Base-by-base conservation (phyloP, 2,113 vertebrate genomes). In the Brachyhypopomus occidentalis region DNA sequence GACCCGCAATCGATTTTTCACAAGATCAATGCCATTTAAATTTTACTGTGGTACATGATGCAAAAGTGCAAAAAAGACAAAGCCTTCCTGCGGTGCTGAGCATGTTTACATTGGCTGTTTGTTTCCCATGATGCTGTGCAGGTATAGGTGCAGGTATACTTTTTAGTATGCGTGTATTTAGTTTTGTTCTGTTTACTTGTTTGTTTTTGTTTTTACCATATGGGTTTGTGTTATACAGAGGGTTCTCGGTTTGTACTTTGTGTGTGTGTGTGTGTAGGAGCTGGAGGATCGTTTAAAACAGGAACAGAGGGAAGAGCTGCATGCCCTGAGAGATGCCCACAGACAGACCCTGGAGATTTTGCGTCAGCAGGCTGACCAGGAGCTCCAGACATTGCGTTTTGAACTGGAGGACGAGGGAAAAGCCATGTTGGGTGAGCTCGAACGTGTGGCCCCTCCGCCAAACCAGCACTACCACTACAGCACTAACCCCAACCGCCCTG, bases 341-440 rank as follows among this genome's bases (percentile, higher is more conserved):
- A 94, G 95, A 86, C 95, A 97, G 88, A 96, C 95, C 2, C 93
- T 99, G 88, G 96, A 98, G 77, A 95, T 95, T 85, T 95, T 99
- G 85, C 93, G 94, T 75, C 78, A 96, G 88, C 96, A 98, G 89
- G 97, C 98, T 48, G 95, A 97, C 34, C 96, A 99, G 89, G 96
- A 99, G 74, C 94, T 99, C 78, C 96, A 98, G 90, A 98, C 97
- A 0, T 92, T 99, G 67, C 92, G 97, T 3, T 98, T 97, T 84
- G 97, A 99, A 62, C 89, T 99, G 72, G 97, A 99, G 89, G 97
- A 98, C 62, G 97, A 99, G 89, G 96, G 96, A 52, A 98, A 98
- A 90, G 96, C 96, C 34, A 97, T 98, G 95, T 94, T 99, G 85
- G 97, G 97, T 99, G 72, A 60, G 81, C 16, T 62, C 30, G 19